Base-by-base conservation (phyloP, 2,797 vertebrate genomes). In the Graptemys geographica region DNA sequence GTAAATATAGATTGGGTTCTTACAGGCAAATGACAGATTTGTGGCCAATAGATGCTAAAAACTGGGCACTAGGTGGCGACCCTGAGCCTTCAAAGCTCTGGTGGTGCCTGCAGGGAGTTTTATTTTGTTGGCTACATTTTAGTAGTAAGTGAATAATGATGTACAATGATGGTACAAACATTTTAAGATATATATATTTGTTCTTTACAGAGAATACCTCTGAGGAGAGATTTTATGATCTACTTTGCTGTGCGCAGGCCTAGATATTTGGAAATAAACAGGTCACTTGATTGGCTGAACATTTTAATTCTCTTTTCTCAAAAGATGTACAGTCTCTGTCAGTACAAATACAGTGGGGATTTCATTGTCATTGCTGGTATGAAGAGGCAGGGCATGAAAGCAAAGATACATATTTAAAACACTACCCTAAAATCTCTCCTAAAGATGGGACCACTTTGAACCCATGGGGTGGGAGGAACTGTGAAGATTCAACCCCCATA, bases 11-110 rank as follows among this genome's bases (percentile, higher is more conserved):
- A 37, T 72, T 10, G n/a, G 65, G 18, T 21, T 6, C 6, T 83
- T 10, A 74, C 44, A 74, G 72, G 41, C 7, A 6, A 74, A 44
- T 1, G 37, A 23, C 37, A 44, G 72, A 74, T 25, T 41, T 16
- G 41, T 12, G 28, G 72, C 37, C 27, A 55, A 84, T 0, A 11
- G 31, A 18, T 13, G 31, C 1, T 25, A 51, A 80, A 65, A 91
- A 74, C 59, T 59, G 78, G 78, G 62, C 82, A 92, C 84, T 96
- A 95, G 89, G 21, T 92, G 90, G 57, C 89, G 21, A 95, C 9
- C 78, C 95, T 89, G 87, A 95, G 93, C 57, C 47, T 79, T 91
- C 57, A 88, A n/a, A 95, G 82, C 10, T 65, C 5, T 28, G 12
- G 25, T 18, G 44, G 44, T 49, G 13, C 12, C 74, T 78, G 44